A percentile compares a stretch with the other conserved stretches of the same genome.
These are phyloP conservation scores for Tanaodytes sp. DNA, from an alignment of 2,888 invertebrate genomes.

Conservation along the genomic window DNA sequence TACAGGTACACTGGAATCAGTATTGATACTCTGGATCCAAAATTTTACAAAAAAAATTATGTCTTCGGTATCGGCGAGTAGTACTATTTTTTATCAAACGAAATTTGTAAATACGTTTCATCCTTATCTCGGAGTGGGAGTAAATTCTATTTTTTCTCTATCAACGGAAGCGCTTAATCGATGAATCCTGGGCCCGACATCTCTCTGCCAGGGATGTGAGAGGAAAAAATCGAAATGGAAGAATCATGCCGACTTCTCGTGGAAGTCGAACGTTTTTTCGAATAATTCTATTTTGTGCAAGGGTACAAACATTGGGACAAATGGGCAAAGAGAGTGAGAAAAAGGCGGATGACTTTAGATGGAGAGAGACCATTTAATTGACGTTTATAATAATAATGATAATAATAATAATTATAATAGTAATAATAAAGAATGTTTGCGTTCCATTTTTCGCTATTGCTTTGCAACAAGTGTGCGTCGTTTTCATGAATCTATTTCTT, in stretches of 20 bases:
- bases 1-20: too few relatives aligned
- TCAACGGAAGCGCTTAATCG: slow-evolving; percentile 49
- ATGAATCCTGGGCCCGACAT: slow-evolving; percentile 32
- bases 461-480: slow-evolving; percentile 49
- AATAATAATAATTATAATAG: too few relatives aligned
- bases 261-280: slow-evolving; percentile 40
- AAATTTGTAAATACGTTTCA: slow-evolving; percentile 49
- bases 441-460: slow-evolving; percentile 51
- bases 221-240: slow-evolving; percentile 29
- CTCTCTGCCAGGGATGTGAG: slow-evolving; percentile 12
- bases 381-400: slow-evolving; percentile 50
- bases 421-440: slow-evolving; percentile 48
- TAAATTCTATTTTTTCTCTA: slow-evolving; percentile 47
- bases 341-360: slow-evolving; percentile 27
- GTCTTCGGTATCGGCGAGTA: slow-evolving; percentile 35
- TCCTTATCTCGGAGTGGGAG: slow-evolving; percentile 42
- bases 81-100: slow-evolving; percentile 46
- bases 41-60: too few relatives aligned
- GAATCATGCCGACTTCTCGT: slow-evolving; percentile 42
- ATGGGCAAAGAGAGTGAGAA: slow-evolving; percentile 7
- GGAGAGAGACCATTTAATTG: slow-evolving; percentile 25
- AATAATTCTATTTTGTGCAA: slow-evolving; percentile 52
- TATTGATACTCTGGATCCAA: too few relatives aligned
- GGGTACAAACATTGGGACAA: slow-evolving; percentile 3
- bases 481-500: slow-evolving; percentile 38